A percentile compares a stretch with the other conserved stretches of the same genome.
Evolutionary conservation across 1,140 invertebrate genomes (phyloP).

Genomic region (Dreissena rostriformis): DNA sequence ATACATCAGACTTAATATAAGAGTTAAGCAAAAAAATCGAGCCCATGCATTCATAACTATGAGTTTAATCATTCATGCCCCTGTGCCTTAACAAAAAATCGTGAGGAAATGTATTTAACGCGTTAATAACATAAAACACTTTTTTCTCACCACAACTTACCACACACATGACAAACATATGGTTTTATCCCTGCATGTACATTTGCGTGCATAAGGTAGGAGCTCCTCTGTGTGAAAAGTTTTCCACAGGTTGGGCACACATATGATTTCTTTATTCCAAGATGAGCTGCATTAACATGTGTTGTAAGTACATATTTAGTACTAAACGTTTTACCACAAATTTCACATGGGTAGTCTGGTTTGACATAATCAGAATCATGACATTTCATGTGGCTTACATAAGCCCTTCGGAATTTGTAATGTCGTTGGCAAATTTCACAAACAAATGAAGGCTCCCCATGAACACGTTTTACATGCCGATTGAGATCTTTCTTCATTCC

Average conservation of each 20-base stretch:
- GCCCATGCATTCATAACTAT: no score
- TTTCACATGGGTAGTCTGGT: conserved; percentile 70
- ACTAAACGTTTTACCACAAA: conserved; percentile 73
- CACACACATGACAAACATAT: conserved; percentile 76
- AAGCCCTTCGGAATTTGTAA: conserved; percentile 67
- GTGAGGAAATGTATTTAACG: no score
- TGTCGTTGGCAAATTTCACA: conserved; percentile 73
- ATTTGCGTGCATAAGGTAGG: conserved; percentile 76
- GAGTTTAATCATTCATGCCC: no score
- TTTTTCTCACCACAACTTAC: conserved; percentile 18
- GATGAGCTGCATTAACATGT: conserved; percentile 75
- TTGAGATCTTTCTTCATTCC: conserved; percentile 68
- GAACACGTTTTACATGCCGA: conserved; percentile 63
- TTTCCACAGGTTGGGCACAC: conserved; percentile 78
- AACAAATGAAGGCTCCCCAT: conserved; percentile 62
- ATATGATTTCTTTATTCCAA: conserved; percentile 71
- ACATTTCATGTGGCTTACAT: conserved; percentile 64
- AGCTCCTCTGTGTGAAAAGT: conserved; percentile 76
- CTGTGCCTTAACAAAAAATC: no score
- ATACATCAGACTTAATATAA: no score
- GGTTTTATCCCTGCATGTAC: conserved; percentile 75
- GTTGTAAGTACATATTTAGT: conserved; percentile 73
- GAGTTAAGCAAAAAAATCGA: no score
- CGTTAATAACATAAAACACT: no score
- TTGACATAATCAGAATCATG: conserved; percentile 71